Evolutionary conservation across 1,140 invertebrate species (phyloP), one percentile per base, ranked within the genome.

Genomic region (Hylaeus anthracinus): DNA sequence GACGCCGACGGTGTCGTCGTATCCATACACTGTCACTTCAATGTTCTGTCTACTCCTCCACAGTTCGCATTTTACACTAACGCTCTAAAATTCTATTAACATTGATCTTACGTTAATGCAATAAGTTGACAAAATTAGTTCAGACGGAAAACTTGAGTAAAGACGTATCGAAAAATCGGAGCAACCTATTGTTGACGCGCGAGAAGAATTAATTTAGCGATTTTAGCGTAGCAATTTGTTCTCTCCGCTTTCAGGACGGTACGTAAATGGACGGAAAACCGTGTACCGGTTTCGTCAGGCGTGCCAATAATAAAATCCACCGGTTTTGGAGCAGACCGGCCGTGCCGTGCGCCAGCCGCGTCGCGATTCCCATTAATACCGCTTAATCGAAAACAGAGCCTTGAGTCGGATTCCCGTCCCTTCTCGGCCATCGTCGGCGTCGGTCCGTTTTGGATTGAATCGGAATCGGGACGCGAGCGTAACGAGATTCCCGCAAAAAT

Each of bases 281-380:
- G 3, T 72, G 53, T 84, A 86, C 84, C 86, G 86, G 84, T 88
- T 88, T 88, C 64, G 48, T 66, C 45, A 67, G 63, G 56, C 41
- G 41, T 51, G 77, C 80, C 82, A 84, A 89, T 89, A 89, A 89
- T 89, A 89, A 88, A 89, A 84, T 65, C 69, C 63, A 65, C 88
- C 88, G 71, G 63, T 89, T 89, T 87, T 89, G 88, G 88, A 72
- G 56, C 66, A 71, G 3, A 56, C 55, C n/a, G 15, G 56, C 56
- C 56, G 15, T n/a, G 14, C 56, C 61, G 37, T 9, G 5, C 64
- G 69, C 60, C 79, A 55, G 56, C 56, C 53, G 65, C 63, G n/a
- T 55, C 56, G 26, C 48, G 56, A 56, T 63, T 65, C 37, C 53
- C 56, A 71, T 85, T 80, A 84, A 80, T 71, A 56, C 43, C 55